Base-by-base conservation (phyloP, 1,140 invertebrate genomes). In the Oscheius sp. region DNA sequence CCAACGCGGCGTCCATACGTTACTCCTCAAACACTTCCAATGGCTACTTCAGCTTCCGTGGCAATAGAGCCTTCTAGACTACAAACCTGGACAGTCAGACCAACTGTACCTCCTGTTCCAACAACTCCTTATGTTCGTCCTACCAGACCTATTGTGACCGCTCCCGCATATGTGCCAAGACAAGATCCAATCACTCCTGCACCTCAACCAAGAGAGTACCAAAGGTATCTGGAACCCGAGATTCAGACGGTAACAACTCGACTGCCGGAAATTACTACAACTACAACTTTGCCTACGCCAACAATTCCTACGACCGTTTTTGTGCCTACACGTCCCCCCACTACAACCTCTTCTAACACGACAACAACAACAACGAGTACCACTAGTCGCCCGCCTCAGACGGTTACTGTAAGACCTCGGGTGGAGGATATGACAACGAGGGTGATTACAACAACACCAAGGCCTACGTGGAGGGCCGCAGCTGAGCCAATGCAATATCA, bases 21-120 rank as follows among this genome's bases (percentile, higher is more conserved):
- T 2, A 32, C 34, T 20, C 18, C 63, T 1, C 20, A 42, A 13
- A 32, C 18, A 10, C 23, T n/a, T 1, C 13, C 66, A 55, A 23
- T 23, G 7, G 31, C 66, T 15, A 10, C 45, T 31, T 31, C 66
- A 18, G 15, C 65, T 29, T 29, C 10, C 38, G 29, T 26, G 1
- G 26, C 65, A 0, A 67, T 45, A 55, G 31, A 23, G 2, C 23
- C 66, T 28, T 23, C 66, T 4, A 13, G 38, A 31, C 42, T 38
- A 42, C 36, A 34, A 4, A 28, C 63, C n/a, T 38, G n/a, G 10
- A 29, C 49, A 4, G 18, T 34, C 4, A 20, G 38, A 15, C 42
- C 38, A 0, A 68, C 20, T 23, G 38, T 35, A n/a, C 31, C 29
- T 92, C 90, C 78, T 55, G 49, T n/a, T 42, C n/a, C 38, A 10